Evolutionary conservation across 2,797 vertebrate species (phyloP).

Genomic region (Sylvilagus floridanus): DNA sequence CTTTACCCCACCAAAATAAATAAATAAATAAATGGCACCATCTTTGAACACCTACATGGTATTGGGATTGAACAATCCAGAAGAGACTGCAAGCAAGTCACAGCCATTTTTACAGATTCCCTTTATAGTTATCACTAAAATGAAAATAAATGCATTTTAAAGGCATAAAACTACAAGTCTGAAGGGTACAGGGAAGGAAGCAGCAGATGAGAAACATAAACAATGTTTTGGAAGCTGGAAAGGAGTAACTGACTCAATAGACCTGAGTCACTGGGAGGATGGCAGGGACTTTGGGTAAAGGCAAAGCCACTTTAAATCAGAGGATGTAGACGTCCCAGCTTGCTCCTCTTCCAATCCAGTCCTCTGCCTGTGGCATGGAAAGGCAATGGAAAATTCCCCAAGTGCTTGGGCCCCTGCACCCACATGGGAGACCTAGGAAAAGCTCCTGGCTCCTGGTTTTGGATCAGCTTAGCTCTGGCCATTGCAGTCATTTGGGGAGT

Average conservation of each 20-base stretch:
- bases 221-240: not conserved
- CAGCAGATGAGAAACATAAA: not conserved
- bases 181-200: conserved; percentile 13
- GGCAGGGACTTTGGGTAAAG: not conserved
- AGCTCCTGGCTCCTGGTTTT: too few species aligned
- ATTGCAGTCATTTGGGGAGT: too few species aligned
- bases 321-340: not conserved
- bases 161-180: conserved; percentile 2
- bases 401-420: too few species aligned
- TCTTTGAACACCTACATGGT: not conserved
- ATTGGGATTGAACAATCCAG: conserved; percentile 1
- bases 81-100: not conserved
- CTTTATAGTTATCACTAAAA: conserved; percentile 23
- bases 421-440: too few species aligned
- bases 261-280: not conserved
- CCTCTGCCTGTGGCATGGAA: too few species aligned
- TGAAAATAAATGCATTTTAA: not conserved
- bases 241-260: not conserved
- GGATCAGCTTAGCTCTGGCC: too few species aligned
- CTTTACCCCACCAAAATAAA: not conserved
- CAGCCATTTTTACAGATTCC: not conserved
- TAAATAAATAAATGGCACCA: not conserved
- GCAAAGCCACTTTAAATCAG: not conserved
- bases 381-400: too few species aligned
- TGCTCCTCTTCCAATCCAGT: too few species aligned